Base-by-base conservation (phyloP, 2,888 invertebrate species). In the Thelaira solivaga region DNA sequence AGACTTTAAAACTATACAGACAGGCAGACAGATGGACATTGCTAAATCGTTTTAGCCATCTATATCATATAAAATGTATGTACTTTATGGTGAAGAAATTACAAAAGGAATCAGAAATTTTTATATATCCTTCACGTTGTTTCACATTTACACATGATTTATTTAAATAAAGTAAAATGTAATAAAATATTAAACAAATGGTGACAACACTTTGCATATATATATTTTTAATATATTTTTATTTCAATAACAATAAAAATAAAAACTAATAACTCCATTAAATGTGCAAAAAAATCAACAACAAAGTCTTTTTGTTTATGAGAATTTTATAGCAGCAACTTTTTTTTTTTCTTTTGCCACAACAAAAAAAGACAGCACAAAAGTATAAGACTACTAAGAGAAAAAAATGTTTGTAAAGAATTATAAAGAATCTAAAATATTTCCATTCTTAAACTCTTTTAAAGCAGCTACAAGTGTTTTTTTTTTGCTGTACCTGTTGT, bases 251-350 rank as follows among this genome's bases (percentile, higher is more conserved):
- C n/a, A n/a, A n/a, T n/a, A n/a, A 45, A 31, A 22, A 2, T 18
- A 22, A 53, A 41, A 53, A 65, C 31, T 36, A 57, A 68, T 59
- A 61, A 51, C 59, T 49, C 39, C 59, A 24, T 59, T 49, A 62
- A 22, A 51, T 3, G 18, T 22, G 16, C 16, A 22, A 39, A 24
- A 72, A 36, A 65, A 31, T 57, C n/a, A n/a, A n/a, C n/a, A n/a
- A 73, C 64, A 73, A 65, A 65, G 64, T 57, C 64, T 64, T 49
- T 34, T 57, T 41, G 31, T 73, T 73, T 73, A 65, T 65, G 31
- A 18, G 31, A 22, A 13, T 73, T 73, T 73, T 73, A 65, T 65
- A 13, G 57, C 64, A 73, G 47, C 64, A 73, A 57, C 64, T 55
- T 65, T 65, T 73, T n/a, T n/a, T n/a, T n/a, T n/a, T n/a, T n/a